Conservation (phyloP, 2,797 vertebrate species). For the Leuciscus waleckii region DNA sequence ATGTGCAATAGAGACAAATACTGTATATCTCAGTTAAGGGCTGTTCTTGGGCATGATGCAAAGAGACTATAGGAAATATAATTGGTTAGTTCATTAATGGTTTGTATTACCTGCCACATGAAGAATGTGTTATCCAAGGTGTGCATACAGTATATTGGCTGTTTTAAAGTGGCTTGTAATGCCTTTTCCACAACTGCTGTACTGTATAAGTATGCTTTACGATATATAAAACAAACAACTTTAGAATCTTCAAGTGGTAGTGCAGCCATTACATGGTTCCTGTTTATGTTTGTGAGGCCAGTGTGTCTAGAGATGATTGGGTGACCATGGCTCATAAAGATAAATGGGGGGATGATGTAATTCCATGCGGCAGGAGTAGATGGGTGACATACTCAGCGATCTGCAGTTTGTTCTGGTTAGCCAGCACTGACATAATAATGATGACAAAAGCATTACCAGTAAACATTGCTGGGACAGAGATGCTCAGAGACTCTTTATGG, state of each 20-base stretch:
- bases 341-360: slow-evolving; percentile 75
- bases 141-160: background rate
- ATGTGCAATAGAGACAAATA: background rate
- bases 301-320: slow-evolving; percentile 64
- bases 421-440: slow-evolving; percentile 74
- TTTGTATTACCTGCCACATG: background rate
- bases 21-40: too few relatives aligned
- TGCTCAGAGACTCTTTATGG: slow-evolving; percentile 74
- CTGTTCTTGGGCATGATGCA: background rate
- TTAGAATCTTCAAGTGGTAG: slow-evolving; percentile 17
- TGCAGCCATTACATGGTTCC: slow-evolving; percentile 48
- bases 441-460: slow-evolving; percentile 78
- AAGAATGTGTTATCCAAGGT: background rate
- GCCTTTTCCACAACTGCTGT: background rate
- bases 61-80: background rate
- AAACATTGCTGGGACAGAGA: slow-evolving; percentile 68
- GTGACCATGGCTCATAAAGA: slow-evolving; percentile 73
- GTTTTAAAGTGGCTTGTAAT: background rate
- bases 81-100: background rate
- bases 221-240: slow-evolving; percentile 22
- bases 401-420: slow-evolving; percentile 67
- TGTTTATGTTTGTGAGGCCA: slow-evolving; percentile 58
- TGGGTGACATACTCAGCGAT: slow-evolving; percentile 62
- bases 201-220: background rate
- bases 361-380: slow-evolving; percentile 62